These are phyloP conservation scores for Orthonyx spaldingii DNA, from an alignment of 2,113 vertebrate species.

Conservation along the genomic window DNA sequence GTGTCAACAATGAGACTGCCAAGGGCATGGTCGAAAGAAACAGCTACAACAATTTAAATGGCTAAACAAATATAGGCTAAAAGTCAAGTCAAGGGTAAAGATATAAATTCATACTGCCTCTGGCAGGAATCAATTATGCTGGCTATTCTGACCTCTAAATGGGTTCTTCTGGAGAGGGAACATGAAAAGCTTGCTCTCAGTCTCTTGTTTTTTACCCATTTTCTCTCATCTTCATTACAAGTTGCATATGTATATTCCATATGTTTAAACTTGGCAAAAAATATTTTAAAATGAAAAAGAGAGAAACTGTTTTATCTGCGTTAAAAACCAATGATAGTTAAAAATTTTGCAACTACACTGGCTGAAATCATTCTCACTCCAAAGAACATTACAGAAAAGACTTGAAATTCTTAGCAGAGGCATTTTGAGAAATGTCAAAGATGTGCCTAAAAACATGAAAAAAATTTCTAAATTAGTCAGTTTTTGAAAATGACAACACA, in stretches of 20 bases:
- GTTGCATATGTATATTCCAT: not conserved
- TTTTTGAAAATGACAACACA: not conserved
- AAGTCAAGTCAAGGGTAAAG: slow-evolving; percentile 71
- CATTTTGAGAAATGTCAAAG: not conserved
- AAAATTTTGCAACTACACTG: not conserved
- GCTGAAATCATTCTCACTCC: not conserved
- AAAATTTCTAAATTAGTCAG: not conserved
- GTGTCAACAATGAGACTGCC: slow-evolving; percentile 60
- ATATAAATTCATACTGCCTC: slow-evolving; percentile 54
- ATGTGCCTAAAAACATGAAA: not conserved
- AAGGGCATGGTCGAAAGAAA: slow-evolving; percentile 63
- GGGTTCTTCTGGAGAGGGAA: not conserved
- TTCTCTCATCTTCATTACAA: not conserved
- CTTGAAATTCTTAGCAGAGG: not conserved
- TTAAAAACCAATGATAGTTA: not conserved
- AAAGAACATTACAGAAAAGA: not conserved
- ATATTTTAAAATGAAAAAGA: not conserved
- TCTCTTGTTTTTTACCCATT: not conserved
- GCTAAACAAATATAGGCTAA: slow-evolving; percentile 62
- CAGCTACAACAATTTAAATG: slow-evolving; percentile 34
- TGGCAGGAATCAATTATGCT: slow-evolving; percentile 58
- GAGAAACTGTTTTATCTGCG: not conserved
- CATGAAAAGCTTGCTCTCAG: not conserved
- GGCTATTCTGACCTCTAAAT: slow-evolving; percentile 35
- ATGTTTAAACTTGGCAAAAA: not conserved